Evolutionary conservation across 2,797 vertebrate species (phyloP).

Genomic region (Ceryle rudis): DNA sequence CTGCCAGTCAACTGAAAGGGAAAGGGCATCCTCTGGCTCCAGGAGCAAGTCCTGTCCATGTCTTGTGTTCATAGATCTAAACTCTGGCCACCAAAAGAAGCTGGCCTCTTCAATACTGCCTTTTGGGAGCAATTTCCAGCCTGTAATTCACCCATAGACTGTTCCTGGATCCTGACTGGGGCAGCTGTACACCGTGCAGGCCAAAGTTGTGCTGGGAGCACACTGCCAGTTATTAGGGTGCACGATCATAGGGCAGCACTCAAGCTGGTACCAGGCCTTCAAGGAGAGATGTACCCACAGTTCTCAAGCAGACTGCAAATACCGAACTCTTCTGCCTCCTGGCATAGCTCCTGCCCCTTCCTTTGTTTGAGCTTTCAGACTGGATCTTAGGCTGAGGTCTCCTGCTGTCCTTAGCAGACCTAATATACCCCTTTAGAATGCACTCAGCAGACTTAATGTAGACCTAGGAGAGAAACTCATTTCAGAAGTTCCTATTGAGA

Average conservation of each 20-base stretch:
- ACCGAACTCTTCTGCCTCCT: not conserved
- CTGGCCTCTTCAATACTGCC: not conserved
- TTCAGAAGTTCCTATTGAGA: not conserved
- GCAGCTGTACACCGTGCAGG: not conserved
- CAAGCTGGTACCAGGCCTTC: not conserved
- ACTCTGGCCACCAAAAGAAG: not conserved
- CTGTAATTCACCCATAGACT: not conserved
- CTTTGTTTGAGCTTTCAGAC: not conserved
- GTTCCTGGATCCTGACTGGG: not conserved
- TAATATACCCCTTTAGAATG: not conserved
- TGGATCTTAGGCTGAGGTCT: not conserved
- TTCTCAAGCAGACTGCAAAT: not conserved
- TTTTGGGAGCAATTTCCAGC: not conserved
- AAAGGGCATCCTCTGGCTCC: not conserved
- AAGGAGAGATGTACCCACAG: not conserved
- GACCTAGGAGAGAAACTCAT: not conserved
- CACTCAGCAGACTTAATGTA: not conserved
- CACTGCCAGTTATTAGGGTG: rapidly evolving
- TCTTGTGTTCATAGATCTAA: not conserved
- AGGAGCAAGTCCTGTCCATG: not conserved
- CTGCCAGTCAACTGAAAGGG: not conserved
- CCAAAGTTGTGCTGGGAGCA: not conserved
- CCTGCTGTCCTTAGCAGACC: not conserved
- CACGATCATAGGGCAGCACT: rapidly evolving
- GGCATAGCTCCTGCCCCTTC: not conserved